Evolutionary conservation across 1,140 invertebrate genomes (phyloP).

Genomic region (Drosophila sechellia): DNA sequence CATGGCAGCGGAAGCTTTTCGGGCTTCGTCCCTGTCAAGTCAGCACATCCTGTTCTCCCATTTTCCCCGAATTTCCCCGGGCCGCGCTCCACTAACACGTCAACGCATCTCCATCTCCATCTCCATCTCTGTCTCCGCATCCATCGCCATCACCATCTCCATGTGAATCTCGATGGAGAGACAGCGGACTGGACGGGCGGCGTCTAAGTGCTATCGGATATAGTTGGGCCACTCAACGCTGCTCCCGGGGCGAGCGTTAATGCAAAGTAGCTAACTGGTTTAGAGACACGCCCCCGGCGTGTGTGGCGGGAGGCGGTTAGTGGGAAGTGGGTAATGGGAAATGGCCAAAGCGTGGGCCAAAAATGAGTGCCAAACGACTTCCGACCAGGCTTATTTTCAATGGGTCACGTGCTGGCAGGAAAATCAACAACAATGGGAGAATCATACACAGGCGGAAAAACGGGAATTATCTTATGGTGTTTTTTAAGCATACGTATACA

Average conservation of each 20-base stretch:
- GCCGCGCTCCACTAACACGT: constrained; percentile 16
- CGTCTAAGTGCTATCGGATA: constrained; percentile 16
- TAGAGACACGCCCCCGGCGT: constrained; percentile 16
- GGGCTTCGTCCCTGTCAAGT: constrained; percentile 49
- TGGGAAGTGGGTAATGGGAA: not conserved
- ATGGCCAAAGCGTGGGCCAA: constrained; percentile 14
- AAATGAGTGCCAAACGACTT: constrained; percentile 52
- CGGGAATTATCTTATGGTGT: not conserved
- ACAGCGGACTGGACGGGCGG: constrained; percentile 21
- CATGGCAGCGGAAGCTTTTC: constrained; percentile 36
- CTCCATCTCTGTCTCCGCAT: not conserved
- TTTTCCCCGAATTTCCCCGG: not conserved
- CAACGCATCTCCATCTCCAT: constrained; percentile 27
- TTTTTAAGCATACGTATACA: not conserved
- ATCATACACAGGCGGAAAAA: constrained; percentile 19
- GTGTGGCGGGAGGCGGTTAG: not conserved
- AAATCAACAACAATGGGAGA: constrained; percentile 25
- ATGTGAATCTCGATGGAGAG: constrained; percentile 8
- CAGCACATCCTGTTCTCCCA: constrained; percentile 36
- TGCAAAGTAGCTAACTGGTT: constrained; percentile 56
- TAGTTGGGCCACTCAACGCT: constrained; percentile 20
- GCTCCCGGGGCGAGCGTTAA: constrained; percentile 30
- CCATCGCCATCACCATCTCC: constrained; percentile 7
- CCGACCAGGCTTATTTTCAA: constrained; percentile 27
- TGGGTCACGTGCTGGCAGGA: constrained; percentile 48